These are phyloP conservation scores for Choreutis nemorana DNA, from an alignment of 2,888 invertebrate species.

Conservation along the genomic window DNA sequence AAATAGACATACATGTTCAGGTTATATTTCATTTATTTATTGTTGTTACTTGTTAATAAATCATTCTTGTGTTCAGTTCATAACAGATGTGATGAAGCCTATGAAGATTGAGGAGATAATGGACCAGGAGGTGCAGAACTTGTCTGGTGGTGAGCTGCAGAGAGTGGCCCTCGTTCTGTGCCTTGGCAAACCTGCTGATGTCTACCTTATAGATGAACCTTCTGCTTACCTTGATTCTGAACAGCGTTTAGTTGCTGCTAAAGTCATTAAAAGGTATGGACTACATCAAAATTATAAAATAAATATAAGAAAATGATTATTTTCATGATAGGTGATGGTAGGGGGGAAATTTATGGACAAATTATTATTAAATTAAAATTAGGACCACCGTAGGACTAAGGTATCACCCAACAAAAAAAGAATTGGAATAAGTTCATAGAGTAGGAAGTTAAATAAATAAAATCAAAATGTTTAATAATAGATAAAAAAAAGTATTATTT, in stretches of 20 bases:
- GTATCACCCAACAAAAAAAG: no score
- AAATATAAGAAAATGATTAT: no score
- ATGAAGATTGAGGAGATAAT: slow-evolving; percentile 96
- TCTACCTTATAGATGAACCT: slow-evolving; percentile 98
- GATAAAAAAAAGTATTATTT: no score
- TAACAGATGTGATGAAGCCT: slow-evolving; percentile 98
- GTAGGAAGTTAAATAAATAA: no score
- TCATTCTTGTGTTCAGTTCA: slow-evolving; percentile 70
- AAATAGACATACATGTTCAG: not conserved
- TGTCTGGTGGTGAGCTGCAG: slow-evolving; percentile 99
- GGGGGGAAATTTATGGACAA: no score
- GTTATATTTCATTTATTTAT: slow-evolving; percentile 4
- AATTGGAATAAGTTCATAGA: no score
- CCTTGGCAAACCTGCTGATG: slow-evolving; percentile 98
- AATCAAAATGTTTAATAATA: no score
- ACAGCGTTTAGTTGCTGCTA: slow-evolving; percentile 99
- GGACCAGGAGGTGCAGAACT: slow-evolving; percentile 97
- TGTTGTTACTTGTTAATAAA: slow-evolving; percentile 2
- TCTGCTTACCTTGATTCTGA: slow-evolving; percentile 99
- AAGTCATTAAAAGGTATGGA: slow-evolving; percentile 98
- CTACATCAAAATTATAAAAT: no score
- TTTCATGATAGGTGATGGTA: no score
- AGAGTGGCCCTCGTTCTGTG: slow-evolving; percentile 96
- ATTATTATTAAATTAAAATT: no score
- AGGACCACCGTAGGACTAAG: no score